Evolutionary conservation across 1,140 invertebrate genomes (phyloP), one percentile per base, ranked within the genome.

Genomic region (Whitmania pigra): DNA sequence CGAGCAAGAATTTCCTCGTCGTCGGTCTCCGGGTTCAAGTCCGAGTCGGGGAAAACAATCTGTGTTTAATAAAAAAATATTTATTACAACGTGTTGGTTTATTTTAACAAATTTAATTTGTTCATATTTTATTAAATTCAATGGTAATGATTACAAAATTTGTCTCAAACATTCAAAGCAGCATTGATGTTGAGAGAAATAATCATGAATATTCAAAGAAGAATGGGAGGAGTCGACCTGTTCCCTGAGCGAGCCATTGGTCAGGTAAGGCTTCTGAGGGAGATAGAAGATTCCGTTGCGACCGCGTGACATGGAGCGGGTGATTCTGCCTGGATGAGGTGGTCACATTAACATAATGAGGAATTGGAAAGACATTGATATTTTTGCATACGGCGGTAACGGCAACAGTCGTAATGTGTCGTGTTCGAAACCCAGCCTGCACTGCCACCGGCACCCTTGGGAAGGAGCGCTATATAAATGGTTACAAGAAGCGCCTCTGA

Each of bases 251-350:
- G 84, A 83, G 29, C 86, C 86, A 78, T 83, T 81, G 17, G 86
- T 86, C 60, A 88, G 82, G 76, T 86, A 85, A 0, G 87, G 82
- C 74, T 86, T 86, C 78, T 88, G 87, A 17, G 87, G 86, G 9
- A 87, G 76, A 77, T 84, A 87, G 40, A 86, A 78, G 5, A 86
- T 76, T 71, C 79, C 78, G 22, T 75, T 76, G 20, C 82, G 78
- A 66, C 75, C 74, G 18, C 75, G 69, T 9, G 74, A 63, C 53
- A 80, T 70, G 67, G 74, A 57, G 5, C 77, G 49, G 2, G 11
- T 5, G 17, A 70, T 70, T 13, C 29, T 63, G 20, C 57, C 57
- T 63, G 57, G 22, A 63, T 17, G 18, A 11, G 57, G 20, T 63
- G 15, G 22, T 7, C 6, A 63, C 20, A 63, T 25, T 20, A 25